Base-by-base conservation (phyloP, 2,113 vertebrate species). In the Ageneiosus marmoratus region DNA sequence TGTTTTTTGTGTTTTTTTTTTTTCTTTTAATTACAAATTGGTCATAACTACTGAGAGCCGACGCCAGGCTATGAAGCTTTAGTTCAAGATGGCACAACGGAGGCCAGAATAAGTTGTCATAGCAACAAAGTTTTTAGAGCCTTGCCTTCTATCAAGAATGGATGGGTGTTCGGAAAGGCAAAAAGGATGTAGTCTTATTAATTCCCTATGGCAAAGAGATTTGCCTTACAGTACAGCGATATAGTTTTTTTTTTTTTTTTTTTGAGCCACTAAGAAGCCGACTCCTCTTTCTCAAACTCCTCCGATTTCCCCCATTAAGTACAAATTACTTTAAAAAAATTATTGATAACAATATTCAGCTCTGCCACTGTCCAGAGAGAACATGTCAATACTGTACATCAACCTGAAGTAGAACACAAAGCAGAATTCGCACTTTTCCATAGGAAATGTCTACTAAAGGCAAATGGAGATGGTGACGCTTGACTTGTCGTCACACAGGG, bases 391-490 rank as follows among this genome's bases (percentile, higher is more conserved):
- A 92, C 92, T 95, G 93, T 94, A 94, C 93, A 94, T 93, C 93
- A 85, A 92, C 94, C 94, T 95, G 93, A 95, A 94, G 92, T 90
- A 94, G 92, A 93, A 93, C 92, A 91, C 93, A 92, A 94, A 95
- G 92, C 91, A 93, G 93, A 94, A 93, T 94, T 91, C 89, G 90
- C 80, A 79, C 93, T 93, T 95, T 95, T 94, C 94, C 94, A 95
- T 94, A 95, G 94, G 94, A 95, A 95, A 94, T 91, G 92, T 95
- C 93, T 93, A 94, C 93, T 92, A 92, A 94, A 94, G 94, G 93
- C 94, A 94, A 94, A 94, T 90, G 89, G 90, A 91, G 60, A 72
- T 92, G 90, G 88, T 91, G 93, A 94, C 89, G 63, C 89, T 87
- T 86, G 88, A 88, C 89, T 91, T 90, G 91, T 91, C 90, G 91